These are phyloP conservation scores for Cyrtorhinus lividipennis DNA, from an alignment of 1,140 invertebrate species.

Conservation along the genomic window DNA sequence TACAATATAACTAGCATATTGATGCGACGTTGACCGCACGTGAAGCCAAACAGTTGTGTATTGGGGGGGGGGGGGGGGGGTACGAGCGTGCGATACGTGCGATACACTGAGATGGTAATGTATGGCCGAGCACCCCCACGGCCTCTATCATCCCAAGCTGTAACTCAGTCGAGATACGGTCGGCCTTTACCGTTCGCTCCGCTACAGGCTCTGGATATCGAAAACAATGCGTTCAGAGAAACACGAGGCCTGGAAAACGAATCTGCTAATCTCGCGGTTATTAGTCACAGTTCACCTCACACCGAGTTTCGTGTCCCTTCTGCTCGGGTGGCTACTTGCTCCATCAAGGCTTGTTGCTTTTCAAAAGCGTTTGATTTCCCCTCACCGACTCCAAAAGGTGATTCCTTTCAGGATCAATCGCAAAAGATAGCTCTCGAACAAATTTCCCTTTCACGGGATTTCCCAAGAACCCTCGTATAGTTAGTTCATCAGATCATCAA, in stretches of 20 bases:
- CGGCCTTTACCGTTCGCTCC: not conserved
- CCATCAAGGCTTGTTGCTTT: not conserved
- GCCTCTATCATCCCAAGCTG: not conserved
- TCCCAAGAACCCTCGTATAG: no score
- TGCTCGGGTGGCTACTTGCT: not conserved
- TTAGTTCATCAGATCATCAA: no score
- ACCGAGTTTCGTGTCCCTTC: not conserved
- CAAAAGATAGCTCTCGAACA: no score
- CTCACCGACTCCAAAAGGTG: no score
- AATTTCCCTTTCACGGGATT: no score
- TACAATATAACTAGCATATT: not conserved
- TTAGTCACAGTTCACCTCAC: not conserved
- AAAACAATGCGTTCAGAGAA: not conserved
- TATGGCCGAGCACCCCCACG: not conserved
- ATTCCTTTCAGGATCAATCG: no score
- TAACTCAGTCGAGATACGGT: not conserved
- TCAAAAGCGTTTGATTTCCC: not conserved
- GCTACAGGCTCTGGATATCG: not conserved
- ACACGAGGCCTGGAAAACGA: not conserved
- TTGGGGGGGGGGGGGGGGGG: no score
- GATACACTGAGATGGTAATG: not conserved
- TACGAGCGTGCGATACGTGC: not conserved
- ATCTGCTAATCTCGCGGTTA: not conserved
- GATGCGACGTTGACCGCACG: not conserved
- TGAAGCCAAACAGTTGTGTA: not conserved